Evolutionary conservation across 1,140 invertebrate species (phyloP), one percentile per base, ranked within the genome.

Genomic region (Papilio dardanus): DNA sequence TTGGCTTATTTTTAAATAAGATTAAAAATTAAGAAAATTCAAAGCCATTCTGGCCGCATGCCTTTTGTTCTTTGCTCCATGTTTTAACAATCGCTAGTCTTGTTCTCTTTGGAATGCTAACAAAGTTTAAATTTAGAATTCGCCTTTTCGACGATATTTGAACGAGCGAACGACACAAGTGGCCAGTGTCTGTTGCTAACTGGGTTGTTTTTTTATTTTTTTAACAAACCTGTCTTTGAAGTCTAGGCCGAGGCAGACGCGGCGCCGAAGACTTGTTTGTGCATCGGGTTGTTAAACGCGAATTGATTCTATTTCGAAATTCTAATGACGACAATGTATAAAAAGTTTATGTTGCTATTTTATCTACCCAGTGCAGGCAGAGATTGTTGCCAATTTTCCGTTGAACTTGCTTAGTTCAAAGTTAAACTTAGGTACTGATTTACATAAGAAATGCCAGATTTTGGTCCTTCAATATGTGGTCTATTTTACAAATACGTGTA

Each of bases 91-190:
- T 35, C 33, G 10, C 19, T 12, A 69, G 24, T 40, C 31, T 69
- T 40, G 33, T 40, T 24, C 68, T 71, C 68, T 50, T 30, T 71
- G 68, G 28, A 71, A 71, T 71, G 24, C 50, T 50, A 28, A 42
- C 21, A 62, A 62, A 42, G 68, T 71, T 71, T 71, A 71, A 71
- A 71, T 71, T 50, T 71, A 46, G 68, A 71, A 71, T 46, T 71
- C 40, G 68, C 68, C 28, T 71, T 46, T 71, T 71, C 28, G 21
- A 71, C 42, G 21, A 71, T n/a, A 71, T 30, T 71, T 71, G 68
- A 71, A 50, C 37, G 12, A 24, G n/a, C 40, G 37, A 50, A 71
- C 68, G 68, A 71, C 40, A 19, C 68, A 50, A 71, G 68, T 31
- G 68, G 68, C 37, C 40, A 71, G 68, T 46, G 68, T 12, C 68